Evolutionary conservation across 2,797 vertebrate genomes (phyloP).

Genomic region (Lagorchestes hirsutus): DNA sequence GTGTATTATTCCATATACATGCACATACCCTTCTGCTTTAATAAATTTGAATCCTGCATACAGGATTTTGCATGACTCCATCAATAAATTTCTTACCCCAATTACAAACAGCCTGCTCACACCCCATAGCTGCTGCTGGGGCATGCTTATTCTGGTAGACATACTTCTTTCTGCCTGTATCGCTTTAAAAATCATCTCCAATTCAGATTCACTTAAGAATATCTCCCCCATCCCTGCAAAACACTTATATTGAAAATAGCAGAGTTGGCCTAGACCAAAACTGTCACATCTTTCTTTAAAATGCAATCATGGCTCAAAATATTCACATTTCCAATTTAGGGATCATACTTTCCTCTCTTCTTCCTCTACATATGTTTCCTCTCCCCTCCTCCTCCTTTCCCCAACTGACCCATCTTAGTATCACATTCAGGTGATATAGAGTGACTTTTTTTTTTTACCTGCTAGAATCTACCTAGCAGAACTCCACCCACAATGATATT

Average conservation of each 20-base stretch:
- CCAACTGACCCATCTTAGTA: neutral
- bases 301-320: neutral
- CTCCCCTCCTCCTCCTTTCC: neutral
- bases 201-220: neutral
- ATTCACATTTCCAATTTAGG: neutral
- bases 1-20: neutral
- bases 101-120: neutral
- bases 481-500: neutral
- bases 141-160: neutral
- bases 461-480: neutral
- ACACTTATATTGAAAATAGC: neutral
- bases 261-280: neutral
- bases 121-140: neutral
- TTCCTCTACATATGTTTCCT: neutral
- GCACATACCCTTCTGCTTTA: neutral
- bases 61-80: neutral
- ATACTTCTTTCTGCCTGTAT: neutral
- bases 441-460: conserved; percentile 1
- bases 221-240: neutral
- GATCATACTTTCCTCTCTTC: neutral
- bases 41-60: neutral
- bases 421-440: neutral
- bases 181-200: too few species aligned
- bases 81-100: neutral
- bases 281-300: neutral